Percentiles rank a stretch among this genome's conserved stretches.
phyloP scores from a whole-genome alignment of 2,113 vertebrate genomes.

The Stigmatopora argus region DNA sequence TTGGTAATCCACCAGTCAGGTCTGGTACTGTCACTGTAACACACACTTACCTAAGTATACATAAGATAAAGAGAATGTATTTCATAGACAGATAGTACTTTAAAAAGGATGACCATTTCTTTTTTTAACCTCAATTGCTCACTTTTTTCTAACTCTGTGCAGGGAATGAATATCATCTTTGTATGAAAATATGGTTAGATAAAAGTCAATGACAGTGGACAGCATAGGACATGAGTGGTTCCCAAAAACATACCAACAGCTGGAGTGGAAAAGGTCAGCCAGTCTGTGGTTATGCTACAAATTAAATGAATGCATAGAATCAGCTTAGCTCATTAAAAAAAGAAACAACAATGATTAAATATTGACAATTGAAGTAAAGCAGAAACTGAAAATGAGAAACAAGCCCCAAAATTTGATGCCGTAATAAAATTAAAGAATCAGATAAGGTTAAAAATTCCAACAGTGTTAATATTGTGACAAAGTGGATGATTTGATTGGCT shows the following conservation, averaged over 20 bases:
- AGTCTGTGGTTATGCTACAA: conserved; percentile 30
- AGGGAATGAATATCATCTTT: conserved; percentile 12
- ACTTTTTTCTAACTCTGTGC: conserved; percentile 8
- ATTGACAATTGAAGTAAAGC: not conserved
- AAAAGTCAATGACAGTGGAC: conserved; percentile 5
- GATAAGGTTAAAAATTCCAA: conserved; percentile 12
- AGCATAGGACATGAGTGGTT: conserved; percentile 17
- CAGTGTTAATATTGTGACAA: conserved; percentile 28
- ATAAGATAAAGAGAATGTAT: conserved; percentile 33
- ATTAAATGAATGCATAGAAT: conserved; percentile 36
- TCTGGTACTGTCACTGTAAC: conserved; percentile 32
- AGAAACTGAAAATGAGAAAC: conserved; percentile 1
- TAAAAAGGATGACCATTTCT: conserved; percentile 37
- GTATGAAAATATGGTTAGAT: conserved; percentile 20
- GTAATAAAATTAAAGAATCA: conserved; percentile 5
- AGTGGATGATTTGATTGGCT: conserved; percentile 37
- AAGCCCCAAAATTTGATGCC: not conserved
- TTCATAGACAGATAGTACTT: conserved; percentile 42
- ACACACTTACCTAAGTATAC: conserved; percentile 26
- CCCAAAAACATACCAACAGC: conserved; percentile 37
- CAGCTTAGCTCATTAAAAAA: conserved; percentile 18
- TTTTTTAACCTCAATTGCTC: conserved; percentile 7
- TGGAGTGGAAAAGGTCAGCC: conserved; percentile 46
- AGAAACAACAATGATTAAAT: not conserved
- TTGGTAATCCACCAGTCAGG: conserved; percentile 50